Percentiles rank a stretch among this genome's conserved stretches.
Conservation (phyloP, 2,888 invertebrate species). For the Leptopterna dolabrata region DNA sequence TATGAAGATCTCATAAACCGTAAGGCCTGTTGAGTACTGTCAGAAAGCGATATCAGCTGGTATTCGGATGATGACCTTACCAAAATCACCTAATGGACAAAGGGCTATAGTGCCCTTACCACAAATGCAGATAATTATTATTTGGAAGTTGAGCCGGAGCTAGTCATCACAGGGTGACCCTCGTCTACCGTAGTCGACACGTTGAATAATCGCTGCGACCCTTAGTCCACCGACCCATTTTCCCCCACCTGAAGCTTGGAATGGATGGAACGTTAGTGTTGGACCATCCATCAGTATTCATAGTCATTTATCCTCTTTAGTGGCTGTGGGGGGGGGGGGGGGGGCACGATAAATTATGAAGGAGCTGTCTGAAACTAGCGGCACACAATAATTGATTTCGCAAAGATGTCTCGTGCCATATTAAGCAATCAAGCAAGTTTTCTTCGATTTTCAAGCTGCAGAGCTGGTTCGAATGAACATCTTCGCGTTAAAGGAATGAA, state of each 20-base stretch:
- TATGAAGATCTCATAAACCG: too few species aligned
- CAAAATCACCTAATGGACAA: background rate
- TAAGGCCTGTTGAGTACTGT: too few species aligned
- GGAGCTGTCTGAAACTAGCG: background rate
- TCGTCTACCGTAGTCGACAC: conserved; percentile 4
- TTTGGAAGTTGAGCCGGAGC: background rate
- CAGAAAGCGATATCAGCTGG: too few species aligned
- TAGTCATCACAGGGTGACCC: background rate
- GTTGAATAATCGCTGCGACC: conserved; percentile 26
- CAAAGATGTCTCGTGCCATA: background rate
- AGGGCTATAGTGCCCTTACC: background rate
- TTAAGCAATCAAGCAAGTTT: too few species aligned
- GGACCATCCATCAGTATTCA: conserved; percentile 34
- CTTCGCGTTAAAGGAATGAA: too few species aligned
- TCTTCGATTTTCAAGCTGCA: too few species aligned
- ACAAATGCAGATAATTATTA: background rate
- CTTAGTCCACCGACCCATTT: background rate
- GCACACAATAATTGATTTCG: background rate
- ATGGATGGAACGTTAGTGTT: conserved; percentile 12
- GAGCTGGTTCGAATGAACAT: too few species aligned
- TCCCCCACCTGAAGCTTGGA: conserved; percentile 21
- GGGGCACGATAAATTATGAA: background rate
- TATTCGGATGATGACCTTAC: too few species aligned
- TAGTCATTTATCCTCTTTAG: conserved; percentile 32
- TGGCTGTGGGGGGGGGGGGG: background rate